Percentiles rank a stretch among this genome's conserved stretches.
Evolutionary conservation across 2,113 vertebrate genomes (phyloP).

Genomic region (Otocyon megalotis): DNA sequence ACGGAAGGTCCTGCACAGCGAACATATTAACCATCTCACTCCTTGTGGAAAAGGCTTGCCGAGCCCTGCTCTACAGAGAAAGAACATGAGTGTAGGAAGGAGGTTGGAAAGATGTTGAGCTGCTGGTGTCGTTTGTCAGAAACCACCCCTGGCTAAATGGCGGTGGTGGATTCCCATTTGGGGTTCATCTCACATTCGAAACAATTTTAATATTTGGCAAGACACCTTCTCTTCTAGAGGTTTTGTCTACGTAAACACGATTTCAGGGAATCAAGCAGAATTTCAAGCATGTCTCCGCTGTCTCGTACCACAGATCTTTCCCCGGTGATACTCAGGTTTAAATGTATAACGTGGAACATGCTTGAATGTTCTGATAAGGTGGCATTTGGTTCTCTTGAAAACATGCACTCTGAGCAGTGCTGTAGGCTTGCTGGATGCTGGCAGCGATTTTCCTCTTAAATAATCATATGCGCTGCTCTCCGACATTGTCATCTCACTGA

Average conservation of each 20-base stretch:
- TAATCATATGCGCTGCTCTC: background rate
- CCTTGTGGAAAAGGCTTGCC: background rate
- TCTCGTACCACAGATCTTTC: background rate
- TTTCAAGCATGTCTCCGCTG: slow-evolving; percentile 2
- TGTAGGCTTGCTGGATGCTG: background rate
- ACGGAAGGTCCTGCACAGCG: background rate
- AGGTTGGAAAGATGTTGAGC: background rate
- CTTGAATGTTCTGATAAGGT: background rate
- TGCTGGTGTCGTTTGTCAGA: background rate
- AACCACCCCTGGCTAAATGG: background rate
- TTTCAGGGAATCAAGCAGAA: slow-evolving; percentile 3
- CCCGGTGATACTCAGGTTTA: background rate
- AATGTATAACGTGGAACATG: too few species aligned
- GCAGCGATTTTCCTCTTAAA: background rate
- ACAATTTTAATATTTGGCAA: slow-evolving; percentile 32
- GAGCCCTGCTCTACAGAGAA: background rate
- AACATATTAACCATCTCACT: background rate
- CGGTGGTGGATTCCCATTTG: background rate
- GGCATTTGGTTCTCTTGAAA: background rate
- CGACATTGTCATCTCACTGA: background rate
- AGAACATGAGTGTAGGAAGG: background rate
- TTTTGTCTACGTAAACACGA: slow-evolving; percentile 27
- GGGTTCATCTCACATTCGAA: background rate
- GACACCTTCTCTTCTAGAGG: background rate
- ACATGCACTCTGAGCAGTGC: background rate